Conservation (phyloP, 2,113 vertebrate species). For the Melanocharis versteri region DNA sequence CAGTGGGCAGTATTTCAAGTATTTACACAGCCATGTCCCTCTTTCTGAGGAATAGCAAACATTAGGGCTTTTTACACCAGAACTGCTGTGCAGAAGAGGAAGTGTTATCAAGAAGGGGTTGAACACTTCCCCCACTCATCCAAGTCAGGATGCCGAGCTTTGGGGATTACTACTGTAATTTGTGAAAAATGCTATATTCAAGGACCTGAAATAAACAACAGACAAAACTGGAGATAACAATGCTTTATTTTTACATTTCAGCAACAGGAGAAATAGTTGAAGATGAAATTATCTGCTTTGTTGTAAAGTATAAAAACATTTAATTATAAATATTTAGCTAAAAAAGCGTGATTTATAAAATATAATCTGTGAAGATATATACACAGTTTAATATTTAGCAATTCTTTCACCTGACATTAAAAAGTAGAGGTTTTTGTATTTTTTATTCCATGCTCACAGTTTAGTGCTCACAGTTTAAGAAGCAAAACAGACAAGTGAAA, state of each 20-base stretch:
- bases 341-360: slow-evolving; percentile 67
- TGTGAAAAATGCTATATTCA: not conserved
- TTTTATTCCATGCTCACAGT: slow-evolving; percentile 48
- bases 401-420: slow-evolving; percentile 43
- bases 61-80: not conserved
- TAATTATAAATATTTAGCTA: slow-evolving; percentile 74
- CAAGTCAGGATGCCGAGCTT: fast-evolving
- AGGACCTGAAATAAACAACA: not conserved
- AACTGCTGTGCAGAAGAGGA: not conserved
- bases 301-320: slow-evolving; percentile 71
- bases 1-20: not conserved
- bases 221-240: slow-evolving; percentile 2
- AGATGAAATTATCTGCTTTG: slow-evolving; percentile 61
- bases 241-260: slow-evolving; percentile 58
- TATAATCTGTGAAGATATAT: slow-evolving; percentile 65
- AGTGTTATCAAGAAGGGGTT: not conserved
- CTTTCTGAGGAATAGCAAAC: not conserved
- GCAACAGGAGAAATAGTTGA: slow-evolving; percentile 61
- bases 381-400: slow-evolving; percentile 56
- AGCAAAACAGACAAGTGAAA: slow-evolving; percentile 7
- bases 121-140: not conserved
- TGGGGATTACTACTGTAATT: not conserved
- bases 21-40: not conserved
- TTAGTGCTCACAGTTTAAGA: slow-evolving; percentile 56
- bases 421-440: slow-evolving; percentile 46